Conservation (phyloP, 2,797 vertebrate genomes). For the Diplodus puntazzo region DNA sequence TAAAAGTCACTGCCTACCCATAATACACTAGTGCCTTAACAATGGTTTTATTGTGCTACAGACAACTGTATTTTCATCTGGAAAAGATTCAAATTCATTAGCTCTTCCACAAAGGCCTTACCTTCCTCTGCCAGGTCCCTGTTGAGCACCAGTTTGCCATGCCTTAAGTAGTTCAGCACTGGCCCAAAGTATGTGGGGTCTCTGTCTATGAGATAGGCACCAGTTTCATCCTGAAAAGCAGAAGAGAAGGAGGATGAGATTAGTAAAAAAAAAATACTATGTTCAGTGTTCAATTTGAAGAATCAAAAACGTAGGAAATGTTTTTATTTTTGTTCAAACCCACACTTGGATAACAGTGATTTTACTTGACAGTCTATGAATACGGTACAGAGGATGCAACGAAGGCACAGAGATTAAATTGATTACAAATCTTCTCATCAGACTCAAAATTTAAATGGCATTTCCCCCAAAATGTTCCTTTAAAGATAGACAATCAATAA, state of each 20-base stretch:
- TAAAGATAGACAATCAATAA: conserved; percentile 9
- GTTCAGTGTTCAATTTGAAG: neutral
- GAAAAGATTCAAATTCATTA: neutral
- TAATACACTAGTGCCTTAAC: no score
- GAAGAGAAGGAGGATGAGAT: neutral
- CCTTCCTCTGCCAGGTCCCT: conserved; percentile 99
- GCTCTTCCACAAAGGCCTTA: conserved; percentile 63
- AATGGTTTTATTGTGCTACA: no score
- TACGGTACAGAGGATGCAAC: neutral
- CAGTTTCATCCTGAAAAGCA: conserved; percentile 92
- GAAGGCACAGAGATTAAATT: neutral
- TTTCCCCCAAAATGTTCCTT: neutral
- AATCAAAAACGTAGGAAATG: neutral
- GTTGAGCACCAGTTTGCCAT: conserved; percentile 98
- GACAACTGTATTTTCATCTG: neutral
- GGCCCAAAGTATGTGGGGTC: conserved; percentile 98
- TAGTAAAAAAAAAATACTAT: neutral
- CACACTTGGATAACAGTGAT: neutral
- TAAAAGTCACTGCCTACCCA: no score
- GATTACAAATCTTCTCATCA: neutral
- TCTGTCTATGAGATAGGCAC: conserved; percentile 99
- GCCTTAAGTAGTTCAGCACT: conserved; percentile 97
- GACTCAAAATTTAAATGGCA: neutral
- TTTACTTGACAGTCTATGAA: neutral
- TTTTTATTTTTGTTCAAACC: neutral